Evolutionary conservation across 2,888 invertebrate species (phyloP).

Genomic region (Eurois occulta): DNA sequence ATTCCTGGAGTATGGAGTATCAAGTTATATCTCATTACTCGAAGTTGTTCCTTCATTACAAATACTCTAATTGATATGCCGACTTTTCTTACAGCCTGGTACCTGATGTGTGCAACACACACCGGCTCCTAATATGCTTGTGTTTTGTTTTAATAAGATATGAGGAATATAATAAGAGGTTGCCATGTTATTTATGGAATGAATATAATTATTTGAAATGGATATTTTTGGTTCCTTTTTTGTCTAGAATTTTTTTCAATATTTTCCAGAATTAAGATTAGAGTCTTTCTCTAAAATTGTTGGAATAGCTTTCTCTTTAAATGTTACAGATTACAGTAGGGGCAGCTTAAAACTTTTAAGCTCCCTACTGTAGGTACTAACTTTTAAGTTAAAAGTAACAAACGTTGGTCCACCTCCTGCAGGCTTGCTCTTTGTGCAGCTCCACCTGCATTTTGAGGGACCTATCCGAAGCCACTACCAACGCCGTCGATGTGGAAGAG

Average conservation of each 20-base stretch:
- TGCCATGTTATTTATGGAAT: slow-evolving; percentile 1
- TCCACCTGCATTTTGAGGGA: not conserved
- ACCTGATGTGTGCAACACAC: slow-evolving; percentile 50
- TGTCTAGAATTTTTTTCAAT: not conserved
- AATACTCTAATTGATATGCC: slow-evolving; percentile 71
- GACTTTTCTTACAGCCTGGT: slow-evolving; percentile 66
- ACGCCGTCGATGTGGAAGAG: not conserved
- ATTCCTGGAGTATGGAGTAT: slow-evolving; percentile 69
- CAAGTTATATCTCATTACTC: slow-evolving; percentile 82
- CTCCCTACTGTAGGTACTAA: no score
- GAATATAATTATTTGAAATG: not conserved
- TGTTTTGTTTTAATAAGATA: slow-evolving; percentile 50
- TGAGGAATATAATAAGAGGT: slow-evolving; percentile 18
- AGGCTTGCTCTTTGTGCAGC: not conserved
- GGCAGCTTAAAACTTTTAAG: no score
- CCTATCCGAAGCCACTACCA: not conserved
- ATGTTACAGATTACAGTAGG: not conserved
- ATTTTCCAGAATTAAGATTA: not conserved
- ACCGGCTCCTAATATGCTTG: slow-evolving; percentile 40
- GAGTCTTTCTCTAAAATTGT: not conserved
- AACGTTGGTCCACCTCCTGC: not conserved
- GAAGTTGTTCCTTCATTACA: slow-evolving; percentile 74
- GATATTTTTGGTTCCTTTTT: not conserved
- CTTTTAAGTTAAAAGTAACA: not conserved
- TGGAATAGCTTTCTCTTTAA: not conserved